phyloP scores from a whole-genome alignment of 2,113 vertebrate genomes.

The Myrmecophaga tridactyla region DNA sequence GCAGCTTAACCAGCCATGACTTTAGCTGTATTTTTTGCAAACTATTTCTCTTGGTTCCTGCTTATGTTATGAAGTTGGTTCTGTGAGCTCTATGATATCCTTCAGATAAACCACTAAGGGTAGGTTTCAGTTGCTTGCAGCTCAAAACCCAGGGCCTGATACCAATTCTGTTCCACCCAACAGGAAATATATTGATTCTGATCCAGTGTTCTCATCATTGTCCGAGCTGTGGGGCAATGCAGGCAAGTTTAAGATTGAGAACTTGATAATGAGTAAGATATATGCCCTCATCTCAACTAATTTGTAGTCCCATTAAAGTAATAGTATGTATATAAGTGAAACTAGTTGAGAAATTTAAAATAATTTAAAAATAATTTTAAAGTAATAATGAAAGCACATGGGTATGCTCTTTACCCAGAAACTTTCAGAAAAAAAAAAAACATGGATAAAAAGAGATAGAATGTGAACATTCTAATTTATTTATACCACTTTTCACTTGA shows the following conservation, averaged over 20 bases:
- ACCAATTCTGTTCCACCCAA: not conserved
- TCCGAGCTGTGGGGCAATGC: not conserved
- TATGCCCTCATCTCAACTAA: conserved; percentile 23
- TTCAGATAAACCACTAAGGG: not conserved
- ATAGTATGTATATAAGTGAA: conserved; percentile 27
- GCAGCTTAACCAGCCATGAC: not conserved
- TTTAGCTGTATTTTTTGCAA: not conserved
- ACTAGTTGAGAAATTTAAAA: conserved; percentile 12
- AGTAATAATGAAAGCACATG: not conserved
- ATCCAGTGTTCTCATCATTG: not conserved
- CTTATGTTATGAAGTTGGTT: not conserved
- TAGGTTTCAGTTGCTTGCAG: not conserved
- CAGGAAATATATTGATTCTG: not conserved
- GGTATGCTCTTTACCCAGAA: not conserved
- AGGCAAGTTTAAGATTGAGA: not conserved
- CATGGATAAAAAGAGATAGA: not conserved
- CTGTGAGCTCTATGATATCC: not conserved
- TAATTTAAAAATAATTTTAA: not conserved
- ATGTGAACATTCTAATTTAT: not conserved
- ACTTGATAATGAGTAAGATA: not conserved
- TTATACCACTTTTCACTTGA: not conserved
- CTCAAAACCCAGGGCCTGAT: not conserved
- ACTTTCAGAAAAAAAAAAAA: not conserved
- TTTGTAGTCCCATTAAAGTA: conserved; percentile 37
- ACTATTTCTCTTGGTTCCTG: not conserved